These are phyloP conservation scores for Hymenochirus boettgeri DNA, from an alignment of 2,113 vertebrate species.

Conservation along the genomic window DNA sequence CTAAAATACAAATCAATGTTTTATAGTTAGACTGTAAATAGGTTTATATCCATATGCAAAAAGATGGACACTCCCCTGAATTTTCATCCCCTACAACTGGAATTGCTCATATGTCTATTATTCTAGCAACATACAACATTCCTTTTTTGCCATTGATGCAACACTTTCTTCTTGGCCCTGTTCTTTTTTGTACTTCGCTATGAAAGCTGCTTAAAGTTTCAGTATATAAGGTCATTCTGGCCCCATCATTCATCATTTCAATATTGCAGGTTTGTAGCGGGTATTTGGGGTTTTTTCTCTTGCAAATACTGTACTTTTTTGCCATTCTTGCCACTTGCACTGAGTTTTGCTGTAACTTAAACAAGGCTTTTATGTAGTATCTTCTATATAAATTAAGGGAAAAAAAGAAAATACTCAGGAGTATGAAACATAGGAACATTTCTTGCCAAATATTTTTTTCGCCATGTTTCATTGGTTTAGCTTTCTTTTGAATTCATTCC, in stretches of 20 bases:
- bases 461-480: constrained; percentile 57
- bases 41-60: constrained; percentile 92
- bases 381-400: constrained; percentile 67
- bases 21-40: constrained; percentile 88
- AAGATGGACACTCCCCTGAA: constrained; percentile 81
- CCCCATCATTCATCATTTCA: constrained; percentile 49
- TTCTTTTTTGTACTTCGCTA: constrained; percentile 53
- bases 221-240: constrained; percentile 54
- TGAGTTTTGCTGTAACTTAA: constrained; percentile 61
- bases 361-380: constrained; percentile 72
- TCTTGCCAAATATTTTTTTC: constrained; percentile 78
- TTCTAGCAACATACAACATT: constrained; percentile 91
- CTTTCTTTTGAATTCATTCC: constrained; percentile 7
- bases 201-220: constrained; percentile 24
- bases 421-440: constrained; percentile 69
- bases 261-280: constrained; percentile 2
- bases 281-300: constrained; percentile 60
- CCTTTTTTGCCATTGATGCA: constrained; percentile 85
- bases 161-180: constrained; percentile 54
- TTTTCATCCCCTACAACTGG: constrained; percentile 85
- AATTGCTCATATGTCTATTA: constrained; percentile 75
- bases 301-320: constrained; percentile 70
- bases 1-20: constrained; percentile 85
- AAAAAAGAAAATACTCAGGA: constrained; percentile 73
- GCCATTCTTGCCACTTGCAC: constrained; percentile 79